Conservation (phyloP, 2,888 invertebrate genomes). For the Bombylius major region DNA sequence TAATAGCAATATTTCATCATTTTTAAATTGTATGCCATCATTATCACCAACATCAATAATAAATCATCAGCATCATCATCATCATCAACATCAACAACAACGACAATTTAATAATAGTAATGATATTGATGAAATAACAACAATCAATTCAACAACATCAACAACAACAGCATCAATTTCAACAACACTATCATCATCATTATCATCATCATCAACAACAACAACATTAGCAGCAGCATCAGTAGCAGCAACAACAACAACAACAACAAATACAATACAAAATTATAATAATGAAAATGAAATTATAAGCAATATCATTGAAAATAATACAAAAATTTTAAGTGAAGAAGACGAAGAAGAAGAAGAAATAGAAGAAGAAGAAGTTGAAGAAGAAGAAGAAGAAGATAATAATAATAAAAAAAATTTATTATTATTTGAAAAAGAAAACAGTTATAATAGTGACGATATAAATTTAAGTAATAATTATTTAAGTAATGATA, state of each 20-base stretch:
- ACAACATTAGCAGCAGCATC: neutral
- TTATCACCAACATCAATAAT: neutral
- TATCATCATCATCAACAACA: neutral
- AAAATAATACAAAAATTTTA: neutral
- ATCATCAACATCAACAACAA: conserved; percentile 5
- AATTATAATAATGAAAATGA: neutral
- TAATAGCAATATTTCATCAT: neutral
- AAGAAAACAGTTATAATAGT: neutral
- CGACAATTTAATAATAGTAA: too few species aligned
- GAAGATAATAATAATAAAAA: conserved; percentile 2
- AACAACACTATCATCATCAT: neutral
- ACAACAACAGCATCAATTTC: neutral
- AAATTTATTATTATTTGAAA: neutral
- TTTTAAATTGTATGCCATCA: neutral
- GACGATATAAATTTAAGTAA: neutral
- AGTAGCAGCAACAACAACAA: neutral
- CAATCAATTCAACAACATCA: neutral
- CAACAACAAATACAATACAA: neutral
- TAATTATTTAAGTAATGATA: conserved; percentile 8
- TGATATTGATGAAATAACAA: too few species aligned
- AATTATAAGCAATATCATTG: neutral
- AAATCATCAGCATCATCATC: conserved; percentile 10
- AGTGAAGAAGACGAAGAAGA: too few species aligned
- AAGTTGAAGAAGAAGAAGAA: too few species aligned
- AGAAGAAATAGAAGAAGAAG: neutral